Percentiles rank a stretch among this genome's conserved stretches.
Evolutionary conservation across 2,888 invertebrate genomes (phyloP).

Genomic region (Mythimna ferrago): DNA sequence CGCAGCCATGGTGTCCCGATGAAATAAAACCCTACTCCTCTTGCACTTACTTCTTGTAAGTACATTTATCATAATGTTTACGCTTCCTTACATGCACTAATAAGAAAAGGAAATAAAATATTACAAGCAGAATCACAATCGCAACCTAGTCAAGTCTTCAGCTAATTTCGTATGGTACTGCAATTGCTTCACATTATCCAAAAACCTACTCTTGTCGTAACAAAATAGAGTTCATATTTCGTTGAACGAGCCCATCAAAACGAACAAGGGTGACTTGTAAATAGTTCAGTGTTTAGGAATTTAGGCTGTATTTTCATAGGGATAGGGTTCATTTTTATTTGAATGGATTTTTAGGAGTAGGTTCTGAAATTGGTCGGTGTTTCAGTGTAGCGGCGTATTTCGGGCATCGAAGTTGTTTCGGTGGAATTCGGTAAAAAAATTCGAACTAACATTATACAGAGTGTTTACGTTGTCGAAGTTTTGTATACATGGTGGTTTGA

Average conservation of each 20-base stretch:
- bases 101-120: slow-evolving; percentile 11
- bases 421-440: slow-evolving; percentile 48
- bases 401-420: slow-evolving; percentile 65
- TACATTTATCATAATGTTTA: no score
- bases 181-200: slow-evolving; percentile 8
- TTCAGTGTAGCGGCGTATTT: slow-evolving; percentile 67
- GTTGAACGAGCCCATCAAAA: not conserved
- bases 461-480: slow-evolving; percentile 36
- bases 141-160: slow-evolving; percentile 36
- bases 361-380: slow-evolving; percentile 45
- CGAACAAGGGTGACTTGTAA: slow-evolving; percentile 41
- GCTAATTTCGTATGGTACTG: slow-evolving; percentile 52
- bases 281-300: not conserved
- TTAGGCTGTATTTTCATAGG: not conserved
- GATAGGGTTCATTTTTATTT: slow-evolving; percentile 22
- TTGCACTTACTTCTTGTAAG: no score
- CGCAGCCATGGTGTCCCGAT: no score
- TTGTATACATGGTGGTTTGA: slow-evolving; percentile 45
- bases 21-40: no score
- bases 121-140: slow-evolving; percentile 36
- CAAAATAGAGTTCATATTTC: slow-evolving; percentile 21
- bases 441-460: slow-evolving; percentile 36
- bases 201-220: not conserved
- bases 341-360: slow-evolving; percentile 14
- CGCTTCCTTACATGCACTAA: not conserved